Evolutionary conservation across 2,888 invertebrate genomes (phyloP).

Genomic region (Diloba caeruleocephala): DNA sequence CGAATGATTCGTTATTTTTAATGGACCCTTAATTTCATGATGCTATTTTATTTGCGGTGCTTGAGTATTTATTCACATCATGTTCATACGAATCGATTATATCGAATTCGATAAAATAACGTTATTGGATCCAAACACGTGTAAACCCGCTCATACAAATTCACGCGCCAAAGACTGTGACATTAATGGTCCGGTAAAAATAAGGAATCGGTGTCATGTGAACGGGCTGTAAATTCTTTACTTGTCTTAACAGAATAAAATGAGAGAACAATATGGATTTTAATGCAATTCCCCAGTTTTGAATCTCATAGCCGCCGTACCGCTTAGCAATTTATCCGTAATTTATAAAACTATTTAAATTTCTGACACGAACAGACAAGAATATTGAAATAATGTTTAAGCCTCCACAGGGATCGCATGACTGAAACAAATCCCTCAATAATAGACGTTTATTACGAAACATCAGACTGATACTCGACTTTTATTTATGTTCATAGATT

Average conservation of each 20-base stretch:
- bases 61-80: conserved; percentile 3
- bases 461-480: conserved; percentile 35
- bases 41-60: conserved; percentile 13
- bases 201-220: neutral
- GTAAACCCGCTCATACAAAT: conserved; percentile 13
- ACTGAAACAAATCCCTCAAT: conserved; percentile 55
- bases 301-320: too few species aligned
- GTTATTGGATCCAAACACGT: conserved; percentile 3
- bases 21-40: conserved; percentile 9
- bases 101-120: conserved; percentile 14
- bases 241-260: neutral
- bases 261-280: neutral
- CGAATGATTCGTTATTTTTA: conserved; percentile 2
- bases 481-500: conserved; percentile 47
- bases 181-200: conserved; percentile 6
- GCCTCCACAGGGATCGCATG: conserved; percentile 50
- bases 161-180: neutral
- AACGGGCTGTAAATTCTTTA: conserved; percentile 6
- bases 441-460: conserved; percentile 51
- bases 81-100: conserved; percentile 2
- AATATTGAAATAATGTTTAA: conserved; percentile 29
- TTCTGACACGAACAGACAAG: conserved; percentile 22
- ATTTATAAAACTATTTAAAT: too few species aligned
- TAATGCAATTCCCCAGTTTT: too few species aligned
- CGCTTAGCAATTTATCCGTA: too few species aligned